phyloP scores from a whole-genome alignment of 2,888 invertebrate species.

The Chrysotoxum bicinctum region DNA sequence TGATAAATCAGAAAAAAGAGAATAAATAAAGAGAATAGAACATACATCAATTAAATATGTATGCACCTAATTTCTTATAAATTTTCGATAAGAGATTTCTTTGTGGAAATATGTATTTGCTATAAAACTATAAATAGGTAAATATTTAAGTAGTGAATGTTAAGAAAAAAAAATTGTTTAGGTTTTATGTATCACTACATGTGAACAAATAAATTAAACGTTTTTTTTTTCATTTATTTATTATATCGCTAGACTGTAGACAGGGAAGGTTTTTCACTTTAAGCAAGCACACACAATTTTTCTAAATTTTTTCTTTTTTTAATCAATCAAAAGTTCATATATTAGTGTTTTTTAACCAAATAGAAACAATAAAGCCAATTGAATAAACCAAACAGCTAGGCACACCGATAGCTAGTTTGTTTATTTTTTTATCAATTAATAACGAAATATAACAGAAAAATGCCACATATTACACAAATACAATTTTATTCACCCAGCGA shows the following conservation, averaged over 20 bases:
- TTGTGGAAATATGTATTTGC: background rate
- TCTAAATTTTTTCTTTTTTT: background rate
- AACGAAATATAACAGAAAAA: conserved; percentile 1
- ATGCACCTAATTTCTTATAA: background rate
- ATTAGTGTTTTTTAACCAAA: background rate
- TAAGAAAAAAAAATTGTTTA: background rate
- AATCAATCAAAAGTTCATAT: background rate
- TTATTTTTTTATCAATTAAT: background rate
- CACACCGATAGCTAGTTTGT: background rate
- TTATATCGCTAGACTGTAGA: background rate
- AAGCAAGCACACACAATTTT: background rate
- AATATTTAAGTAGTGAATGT: background rate
- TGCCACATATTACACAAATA: conserved; percentile 8
- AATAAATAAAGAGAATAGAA: background rate
- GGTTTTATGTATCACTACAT: background rate
- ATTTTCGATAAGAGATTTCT: background rate
- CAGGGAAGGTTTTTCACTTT: background rate
- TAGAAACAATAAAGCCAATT: background rate
- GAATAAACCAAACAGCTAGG: background rate
- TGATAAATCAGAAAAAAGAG: background rate
- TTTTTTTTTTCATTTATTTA: background rate
- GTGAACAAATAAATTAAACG: background rate
- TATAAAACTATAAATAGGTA: background rate
- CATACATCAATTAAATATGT: background rate
- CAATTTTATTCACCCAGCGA: conserved; percentile 11